A percentile compares a stretch with the other conserved stretches of the same genome.
Conservation (phyloP, 2,113 vertebrate genomes). For the Salvelinus alpinus region DNA sequence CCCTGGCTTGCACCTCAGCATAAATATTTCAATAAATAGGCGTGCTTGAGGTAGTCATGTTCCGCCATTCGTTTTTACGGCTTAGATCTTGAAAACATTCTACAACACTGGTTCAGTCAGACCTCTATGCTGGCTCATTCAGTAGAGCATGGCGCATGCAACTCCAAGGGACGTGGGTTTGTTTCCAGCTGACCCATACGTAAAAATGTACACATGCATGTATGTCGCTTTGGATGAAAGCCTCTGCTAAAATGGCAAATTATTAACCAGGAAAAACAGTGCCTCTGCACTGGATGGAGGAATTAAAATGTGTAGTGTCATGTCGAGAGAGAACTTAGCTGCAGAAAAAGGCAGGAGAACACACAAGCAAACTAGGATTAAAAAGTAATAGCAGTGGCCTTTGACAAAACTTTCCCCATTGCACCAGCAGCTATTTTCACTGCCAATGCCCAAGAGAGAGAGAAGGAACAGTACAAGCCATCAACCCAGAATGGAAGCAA, state of each 20-base stretch:
- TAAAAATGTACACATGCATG: too few relatives aligned
- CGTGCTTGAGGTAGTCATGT: background rate
- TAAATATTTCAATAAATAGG: too few relatives aligned
- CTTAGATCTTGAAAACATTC: background rate
- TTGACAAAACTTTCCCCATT: constrained; percentile 70
- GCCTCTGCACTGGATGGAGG: constrained; percentile 35
- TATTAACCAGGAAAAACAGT: constrained; percentile 14
- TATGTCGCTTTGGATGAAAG: too few relatives aligned
- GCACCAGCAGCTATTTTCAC: constrained; percentile 74
- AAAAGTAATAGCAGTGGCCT: constrained; percentile 55
- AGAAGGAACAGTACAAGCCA: constrained; percentile 42
- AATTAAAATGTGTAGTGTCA: constrained; percentile 40
- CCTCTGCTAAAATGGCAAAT: constrained; percentile 25
- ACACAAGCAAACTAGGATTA: constrained; percentile 44
- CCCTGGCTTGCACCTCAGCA: too few relatives aligned
- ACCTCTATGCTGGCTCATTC: background rate
- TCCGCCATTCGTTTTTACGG: background rate
- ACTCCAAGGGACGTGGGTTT: too few relatives aligned
- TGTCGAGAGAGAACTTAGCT: background rate
- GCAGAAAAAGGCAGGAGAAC: constrained; percentile 37
- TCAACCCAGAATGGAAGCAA: constrained; percentile 46
- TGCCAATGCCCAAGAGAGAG: constrained; percentile 67
- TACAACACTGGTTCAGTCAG: background rate
- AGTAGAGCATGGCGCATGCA: too few relatives aligned
- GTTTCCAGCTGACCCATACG: too few relatives aligned